Evolutionary conservation across 2,888 invertebrate genomes (phyloP).

Genomic region (Tricholauxania praeusta): DNA sequence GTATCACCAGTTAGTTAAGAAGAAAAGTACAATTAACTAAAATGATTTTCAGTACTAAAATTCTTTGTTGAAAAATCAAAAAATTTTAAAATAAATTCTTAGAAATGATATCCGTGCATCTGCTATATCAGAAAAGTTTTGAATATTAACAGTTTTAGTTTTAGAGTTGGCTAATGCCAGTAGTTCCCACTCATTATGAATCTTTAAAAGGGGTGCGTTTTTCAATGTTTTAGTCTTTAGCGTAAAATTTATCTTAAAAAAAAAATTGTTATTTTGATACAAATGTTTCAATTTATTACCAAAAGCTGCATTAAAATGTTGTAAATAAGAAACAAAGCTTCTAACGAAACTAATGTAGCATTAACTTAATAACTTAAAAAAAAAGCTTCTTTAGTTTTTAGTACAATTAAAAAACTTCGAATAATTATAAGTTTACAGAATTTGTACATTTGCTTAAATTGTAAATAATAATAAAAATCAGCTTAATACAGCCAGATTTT

Average conservation of each 20-base stretch:
- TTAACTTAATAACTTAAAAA: neutral
- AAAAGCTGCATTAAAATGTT: slow-evolving; percentile 5
- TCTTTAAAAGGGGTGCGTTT: neutral
- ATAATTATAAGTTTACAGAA: neutral
- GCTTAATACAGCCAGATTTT: neutral
- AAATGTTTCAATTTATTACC: neutral
- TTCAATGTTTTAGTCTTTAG: slow-evolving; percentile 4
- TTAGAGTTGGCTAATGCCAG: no score
- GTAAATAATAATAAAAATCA: neutral
- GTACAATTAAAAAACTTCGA: slow-evolving; percentile 2
- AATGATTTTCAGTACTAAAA: no score
- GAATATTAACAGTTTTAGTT: no score
- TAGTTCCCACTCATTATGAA: no score
- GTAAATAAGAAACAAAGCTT: slow-evolving; percentile 2
- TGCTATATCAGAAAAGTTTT: no score
- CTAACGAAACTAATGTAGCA: neutral
- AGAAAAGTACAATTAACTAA: no score
- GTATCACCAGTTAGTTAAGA: no score
- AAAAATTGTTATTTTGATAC: neutral
- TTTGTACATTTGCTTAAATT: no score
- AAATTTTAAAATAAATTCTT: no score
- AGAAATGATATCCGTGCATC: no score
- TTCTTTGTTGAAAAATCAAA: no score
- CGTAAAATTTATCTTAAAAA: neutral
- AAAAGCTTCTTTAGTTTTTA: slow-evolving; percentile 2